Evolutionary conservation across 2,113 vertebrate genomes (phyloP).

Genomic region (Petromus typicus): DNA sequence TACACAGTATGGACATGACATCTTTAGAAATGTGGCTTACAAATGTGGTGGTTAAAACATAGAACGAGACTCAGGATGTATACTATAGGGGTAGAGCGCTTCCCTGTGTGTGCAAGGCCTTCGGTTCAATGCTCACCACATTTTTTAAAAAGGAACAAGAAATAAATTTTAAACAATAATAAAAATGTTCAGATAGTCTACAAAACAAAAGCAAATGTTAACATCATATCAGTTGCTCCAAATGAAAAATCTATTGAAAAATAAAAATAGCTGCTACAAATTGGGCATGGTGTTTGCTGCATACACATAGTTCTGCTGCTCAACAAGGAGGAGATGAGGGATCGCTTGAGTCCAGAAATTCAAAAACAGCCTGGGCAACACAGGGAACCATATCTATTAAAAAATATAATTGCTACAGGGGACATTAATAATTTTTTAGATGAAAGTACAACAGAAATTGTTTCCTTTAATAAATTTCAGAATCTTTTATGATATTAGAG

Average conservation of each 20-base stretch:
- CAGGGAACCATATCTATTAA: not conserved
- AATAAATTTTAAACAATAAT: not conserved
- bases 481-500: not conserved
- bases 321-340: not conserved
- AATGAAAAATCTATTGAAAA: constrained; percentile 23
- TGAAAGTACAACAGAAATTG: constrained; percentile 40
- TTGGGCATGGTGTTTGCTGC: too few relatives aligned
- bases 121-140: not conserved
- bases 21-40: not conserved
- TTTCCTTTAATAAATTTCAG: constrained; percentile 43
- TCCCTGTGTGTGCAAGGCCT: not conserved
- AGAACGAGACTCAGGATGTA: not conserved
- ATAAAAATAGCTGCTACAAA: not conserved
- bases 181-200: not conserved
- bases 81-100: accelerated
- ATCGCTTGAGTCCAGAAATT: not conserved
- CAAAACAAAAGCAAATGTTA: constrained; percentile 46
- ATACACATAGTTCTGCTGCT: not conserved
- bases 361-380: not conserved
- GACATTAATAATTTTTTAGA: constrained; percentile 44
- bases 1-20: not conserved
- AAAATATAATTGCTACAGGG: not conserved
- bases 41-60: not conserved
- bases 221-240: not conserved
- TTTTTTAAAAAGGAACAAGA: not conserved